Evolutionary conservation across 2,888 invertebrate genomes (phyloP), one percentile per base, ranked within the genome.

Genomic region (Yponomeuta evonymella): DNA sequence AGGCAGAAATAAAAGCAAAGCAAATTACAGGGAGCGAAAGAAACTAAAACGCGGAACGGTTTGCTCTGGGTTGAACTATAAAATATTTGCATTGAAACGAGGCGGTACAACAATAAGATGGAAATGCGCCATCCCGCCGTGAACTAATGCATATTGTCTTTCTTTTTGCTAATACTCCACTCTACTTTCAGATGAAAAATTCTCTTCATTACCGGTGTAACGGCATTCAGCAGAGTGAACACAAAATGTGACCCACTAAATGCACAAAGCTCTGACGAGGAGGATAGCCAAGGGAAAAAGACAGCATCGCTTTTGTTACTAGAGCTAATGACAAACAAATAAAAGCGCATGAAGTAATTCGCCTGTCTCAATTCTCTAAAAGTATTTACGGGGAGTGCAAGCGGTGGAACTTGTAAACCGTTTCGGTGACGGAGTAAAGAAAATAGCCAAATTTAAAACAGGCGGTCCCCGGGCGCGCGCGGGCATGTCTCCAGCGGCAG

Each of bases 51-150:
- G 80, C 82, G 80, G 81, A 81, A 79, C 81, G 79, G 81, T 76
- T 79, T 79, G 81, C 81, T 79, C 79, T 78, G 79, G 85, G 83
- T 85, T 83, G 81, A 87, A 88, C 84, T 87, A 83, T 88, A 84
- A 86, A 87, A 88, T 87, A 90, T 89, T 89, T 88, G 89, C 88
- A 88, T 89, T 83, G 81, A 88, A 89, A 89, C 86, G 85, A 87
- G 88, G 77, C 81, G 78, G 77, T 75, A 81, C 80, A 83, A 88
- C 88, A 88, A 88, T 87, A 88, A 86, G 84, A 89, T 87, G 83
- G 84, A 87, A 89, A 88, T 88, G 85, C 82, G 80, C 82, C 82
- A 80, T 81, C 80, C 81, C 48, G 77, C 77, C 78, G 78, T 78
- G 51, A 58, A 58, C 76, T 83, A 81, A 83, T 83, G 85, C 82